Base-by-base conservation (phyloP, 1,140 invertebrate species). In the Laodelphax striatellus region DNA sequence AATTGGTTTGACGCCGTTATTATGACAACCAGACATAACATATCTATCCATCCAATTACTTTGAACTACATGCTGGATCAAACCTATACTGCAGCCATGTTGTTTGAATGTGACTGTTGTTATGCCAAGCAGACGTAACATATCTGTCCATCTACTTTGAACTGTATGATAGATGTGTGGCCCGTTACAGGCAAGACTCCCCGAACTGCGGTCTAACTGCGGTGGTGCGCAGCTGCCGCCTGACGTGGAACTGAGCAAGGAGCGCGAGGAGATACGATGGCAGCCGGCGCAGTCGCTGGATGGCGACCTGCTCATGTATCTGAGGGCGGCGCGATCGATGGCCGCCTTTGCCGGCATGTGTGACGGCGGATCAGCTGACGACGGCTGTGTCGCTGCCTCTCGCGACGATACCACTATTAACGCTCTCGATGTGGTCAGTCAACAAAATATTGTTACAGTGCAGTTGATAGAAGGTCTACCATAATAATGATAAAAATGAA, bases 321-420 rank as follows among this genome's bases (percentile, higher is more conserved):
- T 98, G 68, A 81, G 94, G 70, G 95, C 94, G 65, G 95, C 94
- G 58, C 83, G 95, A 65, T 97, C 89, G 46, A 92, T 94, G 88
- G 90, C 90, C 68, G 94, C 94, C 53, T 97, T 97, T 79, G 88
- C 87, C 65, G 90, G 94, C 67, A 97, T 97, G 92, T 97, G 94
- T 84, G 94, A 97, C 80, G 94, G 94, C 59, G 94, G 94, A 64
- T 92, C 92, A 62, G 89, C 92, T 13, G 93, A 97, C 75, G 95
- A 98, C 77, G 93, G 94, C 71, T 96, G 92, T 80, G 83, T 92
- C 69, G 94, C 94, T 62, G 95, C 94, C 68, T 93, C 91, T 66
- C 79, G 92, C 73, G 95, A 98, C 79, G 94, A 97, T 74, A 98
- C 94, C 55, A 98, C 95, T 68, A 94, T 97, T 70, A 97, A 97